A percentile compares a stretch with the other conserved stretches of the same genome.
Conservation (phyloP, 2,113 vertebrate genomes). For the Elanoides forficatus region DNA sequence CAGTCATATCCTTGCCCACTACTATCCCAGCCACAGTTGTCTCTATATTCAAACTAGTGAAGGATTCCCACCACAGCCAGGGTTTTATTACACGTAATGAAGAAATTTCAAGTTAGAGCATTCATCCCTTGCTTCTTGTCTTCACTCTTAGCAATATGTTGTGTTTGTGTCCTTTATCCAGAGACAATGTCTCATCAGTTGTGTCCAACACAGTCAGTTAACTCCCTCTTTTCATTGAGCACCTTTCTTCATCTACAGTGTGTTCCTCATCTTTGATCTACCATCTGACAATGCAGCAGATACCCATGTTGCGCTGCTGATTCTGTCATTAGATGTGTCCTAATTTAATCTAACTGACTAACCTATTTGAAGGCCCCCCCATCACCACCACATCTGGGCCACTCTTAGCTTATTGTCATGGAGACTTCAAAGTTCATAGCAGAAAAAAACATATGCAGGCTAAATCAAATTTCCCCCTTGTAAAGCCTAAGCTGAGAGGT, state of each 20-base stretch:
- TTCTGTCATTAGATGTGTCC: background rate
- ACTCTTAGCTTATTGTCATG: background rate
- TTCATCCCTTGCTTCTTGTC: background rate
- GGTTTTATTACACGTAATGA: background rate
- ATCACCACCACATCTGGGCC: background rate
- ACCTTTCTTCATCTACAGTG: background rate
- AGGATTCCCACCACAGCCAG: background rate
- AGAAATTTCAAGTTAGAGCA: background rate
- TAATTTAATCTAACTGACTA: background rate
- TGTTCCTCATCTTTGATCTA: background rate
- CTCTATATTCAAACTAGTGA: background rate
- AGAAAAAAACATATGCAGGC: background rate
- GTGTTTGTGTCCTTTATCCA: background rate
- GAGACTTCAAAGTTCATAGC: background rate
- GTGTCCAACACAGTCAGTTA: background rate
- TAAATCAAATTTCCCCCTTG: background rate
- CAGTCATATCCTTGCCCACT: background rate
- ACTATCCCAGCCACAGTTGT: background rate
- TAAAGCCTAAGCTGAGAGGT: background rate
- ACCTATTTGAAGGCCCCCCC: background rate
- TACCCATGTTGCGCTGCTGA: background rate
- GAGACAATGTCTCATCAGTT: background rate
- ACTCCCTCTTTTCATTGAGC: background rate
- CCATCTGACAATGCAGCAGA: background rate
- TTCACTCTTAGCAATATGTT: background rate